These are phyloP conservation scores for Magallana nippona DNA, from an alignment of 2,888 invertebrate genomes.

Conservation along the genomic window DNA sequence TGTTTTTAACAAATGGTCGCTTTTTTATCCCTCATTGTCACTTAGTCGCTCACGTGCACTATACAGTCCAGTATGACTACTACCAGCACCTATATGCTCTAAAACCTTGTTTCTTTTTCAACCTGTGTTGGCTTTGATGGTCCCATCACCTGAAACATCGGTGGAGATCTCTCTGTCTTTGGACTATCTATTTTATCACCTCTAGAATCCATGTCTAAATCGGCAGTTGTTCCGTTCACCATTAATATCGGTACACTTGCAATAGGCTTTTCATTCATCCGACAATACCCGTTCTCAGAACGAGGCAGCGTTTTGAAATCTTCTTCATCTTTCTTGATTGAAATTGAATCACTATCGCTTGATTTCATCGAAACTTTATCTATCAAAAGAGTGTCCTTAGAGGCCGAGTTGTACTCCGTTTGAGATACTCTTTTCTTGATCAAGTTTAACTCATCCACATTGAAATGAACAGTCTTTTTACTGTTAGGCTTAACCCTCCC, in stretches of 20 bases:
- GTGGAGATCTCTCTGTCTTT: neutral
- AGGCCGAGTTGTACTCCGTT: neutral
- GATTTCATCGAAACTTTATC: neutral
- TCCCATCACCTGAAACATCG: neutral
- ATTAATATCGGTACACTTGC: no score
- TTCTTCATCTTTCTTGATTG: no score
- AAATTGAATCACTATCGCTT: no score
- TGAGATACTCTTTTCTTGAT: neutral
- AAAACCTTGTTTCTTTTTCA: neutral
- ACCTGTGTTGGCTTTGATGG: neutral
- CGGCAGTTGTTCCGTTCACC: neutral
- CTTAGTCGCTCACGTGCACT: no score
- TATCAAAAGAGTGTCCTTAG: neutral
- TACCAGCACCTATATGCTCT: no score
- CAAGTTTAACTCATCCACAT: neutral
- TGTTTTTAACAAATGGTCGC: no score
- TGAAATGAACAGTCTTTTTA: neutral
- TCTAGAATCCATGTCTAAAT: neutral
- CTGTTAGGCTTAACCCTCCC: neutral
- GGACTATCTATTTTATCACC: neutral
- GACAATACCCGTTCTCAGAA: no score
- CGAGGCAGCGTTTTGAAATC: no score
- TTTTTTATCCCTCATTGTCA: no score
- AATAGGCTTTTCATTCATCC: no score
- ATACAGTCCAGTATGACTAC: no score